Evolutionary conservation across 2,888 invertebrate species (phyloP).

Genomic region (Agonopterix heracliana): DNA sequence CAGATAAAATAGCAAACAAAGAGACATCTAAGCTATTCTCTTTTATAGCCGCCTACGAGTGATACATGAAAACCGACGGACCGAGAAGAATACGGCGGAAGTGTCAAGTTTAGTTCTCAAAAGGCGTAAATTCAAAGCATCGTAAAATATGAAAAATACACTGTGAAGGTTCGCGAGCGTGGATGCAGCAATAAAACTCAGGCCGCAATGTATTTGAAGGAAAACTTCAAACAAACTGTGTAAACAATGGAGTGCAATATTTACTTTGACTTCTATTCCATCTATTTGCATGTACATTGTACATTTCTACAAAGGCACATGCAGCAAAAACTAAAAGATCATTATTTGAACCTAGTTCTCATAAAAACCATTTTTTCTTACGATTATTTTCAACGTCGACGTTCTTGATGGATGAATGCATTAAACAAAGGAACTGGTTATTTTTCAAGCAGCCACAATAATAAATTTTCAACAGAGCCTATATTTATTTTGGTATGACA

Average conservation of each 20-base stretch:
- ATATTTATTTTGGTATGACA: slow-evolving; percentile 4
- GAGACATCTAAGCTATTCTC: background rate
- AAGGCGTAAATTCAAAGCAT: slow-evolving; percentile 62
- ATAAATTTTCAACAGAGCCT: slow-evolving; percentile 8
- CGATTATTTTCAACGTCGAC: background rate
- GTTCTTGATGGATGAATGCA: slow-evolving; percentile 37
- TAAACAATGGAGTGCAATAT: slow-evolving; percentile 13
- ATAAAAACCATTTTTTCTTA: background rate
- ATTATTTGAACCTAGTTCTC: background rate
- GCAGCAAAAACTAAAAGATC: background rate
- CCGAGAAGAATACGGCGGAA: slow-evolving; percentile 20
- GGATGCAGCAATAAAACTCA: slow-evolving; percentile 46
- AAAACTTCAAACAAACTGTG: slow-evolving; percentile 26
- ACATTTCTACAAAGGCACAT: too few species aligned
- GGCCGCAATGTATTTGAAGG: slow-evolving; percentile 34
- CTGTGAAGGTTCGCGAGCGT: slow-evolving; percentile 27
- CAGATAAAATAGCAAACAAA: background rate
- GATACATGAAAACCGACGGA: slow-evolving; percentile 1
- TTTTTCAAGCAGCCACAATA: slow-evolving; percentile 41
- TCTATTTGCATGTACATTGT: background rate
- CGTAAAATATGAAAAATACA: slow-evolving; percentile 71
- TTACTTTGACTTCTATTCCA: background rate
- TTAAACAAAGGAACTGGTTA: slow-evolving; percentile 44
- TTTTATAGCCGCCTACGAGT: too few species aligned
- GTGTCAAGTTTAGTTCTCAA: slow-evolving; percentile 33